These are phyloP conservation scores for Leptothorax acervorum DNA, from an alignment of 2,888 invertebrate genomes.

Conservation along the genomic window DNA sequence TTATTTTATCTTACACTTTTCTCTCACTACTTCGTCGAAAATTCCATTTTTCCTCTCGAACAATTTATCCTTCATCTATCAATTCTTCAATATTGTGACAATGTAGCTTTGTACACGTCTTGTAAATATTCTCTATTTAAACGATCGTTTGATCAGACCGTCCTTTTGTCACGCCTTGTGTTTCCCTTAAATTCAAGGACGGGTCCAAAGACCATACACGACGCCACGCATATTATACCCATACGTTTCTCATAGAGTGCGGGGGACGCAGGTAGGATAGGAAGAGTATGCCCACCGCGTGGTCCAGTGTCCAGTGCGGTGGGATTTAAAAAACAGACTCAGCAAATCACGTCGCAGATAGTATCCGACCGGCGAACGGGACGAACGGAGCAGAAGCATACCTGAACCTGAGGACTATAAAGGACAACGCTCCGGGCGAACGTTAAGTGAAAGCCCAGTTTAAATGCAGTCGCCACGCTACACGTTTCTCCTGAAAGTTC, in stretches of 20 bases:
- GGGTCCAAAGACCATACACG: neutral
- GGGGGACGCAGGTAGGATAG: slow-evolving; percentile 19
- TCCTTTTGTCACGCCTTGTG: neutral
- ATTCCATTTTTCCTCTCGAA: neutral
- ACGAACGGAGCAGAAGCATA: neutral
- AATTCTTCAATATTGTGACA: neutral
- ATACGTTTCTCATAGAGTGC: no score
- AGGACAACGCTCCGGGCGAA: neutral
- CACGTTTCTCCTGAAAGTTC: no score
- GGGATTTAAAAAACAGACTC: slow-evolving; percentile 23
- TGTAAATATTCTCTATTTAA: neutral
- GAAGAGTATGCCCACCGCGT: neutral
- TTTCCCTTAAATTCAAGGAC: neutral
- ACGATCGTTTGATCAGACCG: neutral
- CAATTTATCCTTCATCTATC: neutral
- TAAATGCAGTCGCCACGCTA: neutral
- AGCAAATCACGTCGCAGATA: slow-evolving; percentile 10
- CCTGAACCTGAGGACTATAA: neutral
- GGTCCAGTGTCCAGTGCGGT: neutral
- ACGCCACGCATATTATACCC: neutral
- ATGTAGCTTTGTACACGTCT: neutral
- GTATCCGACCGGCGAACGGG: neutral
- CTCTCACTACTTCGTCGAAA: neutral
- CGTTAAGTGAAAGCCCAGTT: slow-evolving; percentile 33
- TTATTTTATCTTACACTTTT: neutral